Conservation (phyloP, 2,113 vertebrate species). For the Oenanthe oenanthe region DNA sequence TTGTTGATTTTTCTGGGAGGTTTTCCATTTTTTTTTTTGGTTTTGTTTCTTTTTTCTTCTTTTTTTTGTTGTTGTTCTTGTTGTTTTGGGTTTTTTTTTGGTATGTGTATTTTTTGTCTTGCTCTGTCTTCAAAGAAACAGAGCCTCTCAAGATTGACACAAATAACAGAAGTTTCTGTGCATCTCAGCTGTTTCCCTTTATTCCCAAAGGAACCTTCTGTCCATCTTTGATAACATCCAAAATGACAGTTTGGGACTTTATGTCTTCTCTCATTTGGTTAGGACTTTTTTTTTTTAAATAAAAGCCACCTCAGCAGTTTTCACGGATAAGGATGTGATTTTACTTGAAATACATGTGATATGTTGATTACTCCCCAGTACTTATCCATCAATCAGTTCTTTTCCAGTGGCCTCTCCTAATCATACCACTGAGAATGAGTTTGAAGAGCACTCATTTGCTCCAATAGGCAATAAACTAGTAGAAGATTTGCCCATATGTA, state of each 20-base stretch:
- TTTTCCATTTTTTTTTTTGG: too few species aligned
- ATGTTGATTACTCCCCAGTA: background rate
- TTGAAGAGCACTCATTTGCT: background rate
- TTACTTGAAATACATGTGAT: background rate
- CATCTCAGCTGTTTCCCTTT: background rate
- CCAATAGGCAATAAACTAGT: background rate
- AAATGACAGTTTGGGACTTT: background rate
- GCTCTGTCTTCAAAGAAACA: background rate
- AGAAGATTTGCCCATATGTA: background rate
- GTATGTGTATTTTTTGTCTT: background rate
- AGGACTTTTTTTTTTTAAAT: fast-evolving
- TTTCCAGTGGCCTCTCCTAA: background rate
- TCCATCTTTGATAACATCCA: background rate
- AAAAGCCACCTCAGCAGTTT: background rate
- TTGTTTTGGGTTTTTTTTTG: background rate
- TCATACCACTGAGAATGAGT: background rate
- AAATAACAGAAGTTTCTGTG: background rate
- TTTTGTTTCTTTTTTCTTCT: background rate
- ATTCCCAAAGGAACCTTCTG: background rate
- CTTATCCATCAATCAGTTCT: background rate
- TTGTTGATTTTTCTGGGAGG: background rate
- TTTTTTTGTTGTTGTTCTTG: background rate
- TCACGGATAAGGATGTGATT: background rate
- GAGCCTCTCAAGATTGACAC: background rate
- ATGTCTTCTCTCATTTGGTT: background rate